Base-by-base conservation (phyloP, 1,140 invertebrate species). In the Calliopsis andreniformis region DNA sequence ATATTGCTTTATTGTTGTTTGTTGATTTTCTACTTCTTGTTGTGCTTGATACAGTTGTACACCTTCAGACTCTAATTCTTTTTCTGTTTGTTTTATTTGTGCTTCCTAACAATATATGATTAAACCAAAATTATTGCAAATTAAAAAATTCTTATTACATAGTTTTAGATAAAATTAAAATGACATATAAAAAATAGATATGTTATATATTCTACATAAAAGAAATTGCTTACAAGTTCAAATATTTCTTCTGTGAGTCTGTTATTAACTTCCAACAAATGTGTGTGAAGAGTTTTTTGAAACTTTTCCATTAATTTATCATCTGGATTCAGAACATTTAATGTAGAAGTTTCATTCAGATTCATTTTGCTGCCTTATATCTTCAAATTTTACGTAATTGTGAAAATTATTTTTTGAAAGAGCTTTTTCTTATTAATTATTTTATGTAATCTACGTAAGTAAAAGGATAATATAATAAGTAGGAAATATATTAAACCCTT, bases 271-370 rank as follows among this genome's bases (percentile, higher is more conserved):
- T 89, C 90, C 25, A 90, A 58, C 1, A 95, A 90, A 87, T 95
- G 94, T 28, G 90, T 87, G 72, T 93, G 93, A 0, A 96, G 85
- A 0, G 94, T 92, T 82, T 92, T 82, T 90, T 96, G 95, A 83
- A 96, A 96, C 82, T 91, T 92, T 62, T 92, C 88, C 89, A 96
- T 93, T 43, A 95, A 89, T 2, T 94, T 94, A 90, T 95, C 94
- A 82, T 95, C 93, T 0, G 95, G 93, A 84, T 93, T 91, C 28
- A 95, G 84, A 59, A 94, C 87, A 35, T 90, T 82, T 39, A 84
- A 78, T 16, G 72, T 28, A 43, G 71, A 8, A 5, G 18, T 28
- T 30, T 56, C 64, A 20, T 7, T 25, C 7, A 12, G 42, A 28
- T 16, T 20, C 28, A 73, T 39, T 73, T 56, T 35, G 42, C 18